These are phyloP conservation scores for Zalophus californianus DNA, from an alignment of 2,797 vertebrate species.

Conservation along the genomic window DNA sequence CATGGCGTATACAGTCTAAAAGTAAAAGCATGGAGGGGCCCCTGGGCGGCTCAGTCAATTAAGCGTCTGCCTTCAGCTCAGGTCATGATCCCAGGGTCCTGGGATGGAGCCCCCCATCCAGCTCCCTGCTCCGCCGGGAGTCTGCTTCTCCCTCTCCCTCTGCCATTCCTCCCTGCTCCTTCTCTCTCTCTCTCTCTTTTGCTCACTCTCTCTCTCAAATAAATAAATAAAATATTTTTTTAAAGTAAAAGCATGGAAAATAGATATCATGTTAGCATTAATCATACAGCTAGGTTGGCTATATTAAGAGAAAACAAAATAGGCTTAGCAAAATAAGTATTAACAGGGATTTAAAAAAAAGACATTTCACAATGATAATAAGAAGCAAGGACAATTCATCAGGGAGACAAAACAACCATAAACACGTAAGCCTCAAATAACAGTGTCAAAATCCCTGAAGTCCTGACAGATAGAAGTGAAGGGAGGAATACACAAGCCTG, in stretches of 20 bases:
- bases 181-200: background rate
- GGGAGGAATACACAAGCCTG: background rate
- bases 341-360: background rate
- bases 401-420: background rate
- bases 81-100: background rate
- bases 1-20: background rate
- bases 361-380: background rate
- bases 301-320: background rate
- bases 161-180: background rate
- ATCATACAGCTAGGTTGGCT: background rate
- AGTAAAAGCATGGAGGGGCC: background rate
- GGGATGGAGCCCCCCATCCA: background rate
- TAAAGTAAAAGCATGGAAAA: background rate
- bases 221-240: background rate
- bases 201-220: background rate
- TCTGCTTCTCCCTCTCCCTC: background rate
- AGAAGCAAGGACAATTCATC: background rate
- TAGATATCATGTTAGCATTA: too few species aligned
- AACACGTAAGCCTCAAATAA: background rate
- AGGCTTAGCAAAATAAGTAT: background rate
- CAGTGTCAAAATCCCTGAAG: background rate
- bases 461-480: background rate
- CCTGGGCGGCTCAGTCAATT: background rate
- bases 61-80: background rate
- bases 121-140: background rate